Base-by-base conservation (phyloP, 2,797 vertebrate species). In the Falco biarmicus region DNA sequence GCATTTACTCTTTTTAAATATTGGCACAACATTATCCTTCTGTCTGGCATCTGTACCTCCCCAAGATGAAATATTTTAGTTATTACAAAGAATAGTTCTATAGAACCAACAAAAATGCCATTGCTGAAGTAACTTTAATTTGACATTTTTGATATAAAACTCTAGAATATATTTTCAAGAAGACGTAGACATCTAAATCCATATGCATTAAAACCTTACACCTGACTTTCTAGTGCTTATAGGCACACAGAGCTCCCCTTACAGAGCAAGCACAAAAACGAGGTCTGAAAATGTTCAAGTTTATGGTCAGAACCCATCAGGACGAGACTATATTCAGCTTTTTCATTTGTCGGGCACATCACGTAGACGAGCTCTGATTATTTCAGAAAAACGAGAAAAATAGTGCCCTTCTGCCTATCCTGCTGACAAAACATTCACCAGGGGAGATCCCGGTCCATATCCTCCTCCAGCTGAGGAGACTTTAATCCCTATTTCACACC, bases 1-100 rank as follows among this genome's bases (percentile, higher is more conserved):
- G 77, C 74, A 77, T 78, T 48, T 50, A 60, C 13, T 87, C 39
- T 71, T 82, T 59, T 68, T 25, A 87, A 90, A 87, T 39, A 91
- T 7, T 68, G 59, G 57, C 82, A 81, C 39, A 84, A 28, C 0
- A 1, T 93, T 54, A 64, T 34, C 61, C 45, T 64, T 43, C 64
- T 88, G 29, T 68, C 82, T 68, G 56, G 16, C 50, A 57, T 39
- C 78, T 68, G 28, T 12, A 57, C 41, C 29, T 77, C 70, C 43
- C 53, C 68, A n/a, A 70, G 31, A 64, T 11, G 11, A 92, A 47
- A 71, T 85, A 61, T 87, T 87, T 80, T 6, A 75, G 29, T 71
- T 69, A 86, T 91, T 75, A 25, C 21, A n/a, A 81, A 59, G 29
- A 91, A 5, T 5, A 41, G 13, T 32, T 71, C 32, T 18, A 73